Evolutionary conservation across 2,888 invertebrate genomes (phyloP), one percentile per base, ranked within the genome.

Genomic region (Himalopsyche anomala): DNA sequence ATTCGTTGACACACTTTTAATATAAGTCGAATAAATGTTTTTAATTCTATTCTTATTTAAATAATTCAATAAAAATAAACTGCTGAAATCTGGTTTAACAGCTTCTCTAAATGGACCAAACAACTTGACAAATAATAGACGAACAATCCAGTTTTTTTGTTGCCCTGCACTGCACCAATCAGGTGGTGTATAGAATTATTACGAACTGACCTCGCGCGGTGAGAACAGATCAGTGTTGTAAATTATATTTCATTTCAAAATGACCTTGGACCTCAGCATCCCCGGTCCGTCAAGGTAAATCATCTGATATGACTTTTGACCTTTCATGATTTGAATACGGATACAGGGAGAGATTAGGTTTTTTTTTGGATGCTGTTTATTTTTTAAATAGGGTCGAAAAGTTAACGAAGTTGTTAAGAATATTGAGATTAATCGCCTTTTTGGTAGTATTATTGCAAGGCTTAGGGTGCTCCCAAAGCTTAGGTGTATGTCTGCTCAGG

Each of bases 261-360:
- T 56, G 38, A 62, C 56, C 80, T 42, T 40, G 15, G 28, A 80
- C 81, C 81, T 8, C 85, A 85, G 85, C 85, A 85, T 82, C 85
- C 82, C 74, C 36, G 51, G 36, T 74, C 40, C 74, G n/a, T 17
- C n/a, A 4, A 9, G n/a, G 38, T 80, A 36, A 80, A 45, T 62
- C 36, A 81, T 82, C 81, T 84, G 84, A 84, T 56, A 36, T 74
- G 82, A 36, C 55, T 62, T 45, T 84, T 84, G 84, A 84, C 84
- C 80, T 45, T 55, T 45, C 17, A 74, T 12, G 84, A 80, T 84
- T 54, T 38, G 12, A 83, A 83, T 79, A 69, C 69, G 45, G n/a
- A 56, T 17, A 56, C 56, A 83, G 83, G 51, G 84, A 74, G 42
- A 62, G 55, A 84, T 84, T 56, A 80, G 55, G 80, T 84, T 84